Conservation (phyloP, 2,113 vertebrate species). For the Vulpes ferrilata region DNA sequence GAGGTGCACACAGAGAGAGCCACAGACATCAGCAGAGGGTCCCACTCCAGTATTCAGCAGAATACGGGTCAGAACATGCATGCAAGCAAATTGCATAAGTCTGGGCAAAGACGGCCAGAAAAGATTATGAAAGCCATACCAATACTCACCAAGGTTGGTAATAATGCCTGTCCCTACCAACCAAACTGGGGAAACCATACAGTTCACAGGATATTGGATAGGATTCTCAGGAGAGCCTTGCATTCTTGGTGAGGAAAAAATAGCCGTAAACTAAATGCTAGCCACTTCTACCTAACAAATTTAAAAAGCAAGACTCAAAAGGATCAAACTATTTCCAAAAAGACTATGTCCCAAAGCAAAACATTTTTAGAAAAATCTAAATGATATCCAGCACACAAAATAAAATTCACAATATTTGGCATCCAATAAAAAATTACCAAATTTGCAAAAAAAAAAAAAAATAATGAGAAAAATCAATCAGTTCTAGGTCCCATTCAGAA, state of each 20-base stretch:
- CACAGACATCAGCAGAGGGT: neutral
- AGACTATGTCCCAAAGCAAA: neutral
- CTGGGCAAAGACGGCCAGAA: neutral
- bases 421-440: neutral
- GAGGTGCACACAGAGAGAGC: neutral
- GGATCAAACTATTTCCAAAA: neutral
- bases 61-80: neutral
- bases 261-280: neutral
- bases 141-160: neutral
- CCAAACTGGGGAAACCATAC: neutral
- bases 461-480: neutral
- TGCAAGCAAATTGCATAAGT: neutral
- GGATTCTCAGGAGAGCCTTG: neutral
- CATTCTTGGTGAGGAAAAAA: neutral
- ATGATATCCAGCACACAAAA: neutral
- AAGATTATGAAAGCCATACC: neutral
- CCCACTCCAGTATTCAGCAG: neutral
- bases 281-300: neutral
- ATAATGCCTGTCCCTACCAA: neutral
- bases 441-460: neutral
- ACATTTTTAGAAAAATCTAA: neutral
- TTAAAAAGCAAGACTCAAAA: neutral
- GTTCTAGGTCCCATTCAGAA: neutral
- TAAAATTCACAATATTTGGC: neutral
- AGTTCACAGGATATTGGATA: neutral